Evolutionary conservation across 2,113 vertebrate species (phyloP), one percentile per base, ranked within the genome.

Genomic region (Cryptoleucopteryx plumbea): DNA sequence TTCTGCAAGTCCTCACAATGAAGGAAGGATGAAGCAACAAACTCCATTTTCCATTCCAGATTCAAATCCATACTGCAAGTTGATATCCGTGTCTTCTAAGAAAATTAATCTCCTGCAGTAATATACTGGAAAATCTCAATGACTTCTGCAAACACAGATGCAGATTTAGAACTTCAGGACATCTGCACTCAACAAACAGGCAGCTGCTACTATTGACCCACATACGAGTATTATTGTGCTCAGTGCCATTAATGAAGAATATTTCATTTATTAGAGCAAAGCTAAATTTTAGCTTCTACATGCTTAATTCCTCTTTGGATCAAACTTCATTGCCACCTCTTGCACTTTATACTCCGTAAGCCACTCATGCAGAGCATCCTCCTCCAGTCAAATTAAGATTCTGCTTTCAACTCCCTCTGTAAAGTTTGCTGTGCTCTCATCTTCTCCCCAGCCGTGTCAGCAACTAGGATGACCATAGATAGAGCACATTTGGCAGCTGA

Each of bases 401-500:
- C 40, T 71, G 27, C 62, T 94, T 82, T 89, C 61, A 75, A 22
- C 50, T 66, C 45, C 47, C 55, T 59, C 53, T 31, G 43, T 27
- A 27, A 82, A 88, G 61, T 85, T 45, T 82, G 61, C 72, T 52
- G 4, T 21, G 38, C 59, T 95, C 73, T 67, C 0, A 0, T 70
- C 58, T 65, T 94, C 67, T 75, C 61, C 59, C 68, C 36, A 5
- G 4, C 32, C 3, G 0, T 4, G 2, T 66, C 70, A 93, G 91
- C 88, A 94, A 80, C 73, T 40, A 52, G 56, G 63, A 38, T 78
- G 52, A 84, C 90, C 86, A 58, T 53, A 95, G 88, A 94, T 50
- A 66, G 91, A 95, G 86, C 81, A 77, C 0, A 16, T 73, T 66
- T 97, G 89, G 95, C 94, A 95, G 89, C 86, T 80, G 81, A 70